These are phyloP conservation scores for Agrotis ipsilon DNA, from an alignment of 2,888 invertebrate genomes.

Conservation along the genomic window DNA sequence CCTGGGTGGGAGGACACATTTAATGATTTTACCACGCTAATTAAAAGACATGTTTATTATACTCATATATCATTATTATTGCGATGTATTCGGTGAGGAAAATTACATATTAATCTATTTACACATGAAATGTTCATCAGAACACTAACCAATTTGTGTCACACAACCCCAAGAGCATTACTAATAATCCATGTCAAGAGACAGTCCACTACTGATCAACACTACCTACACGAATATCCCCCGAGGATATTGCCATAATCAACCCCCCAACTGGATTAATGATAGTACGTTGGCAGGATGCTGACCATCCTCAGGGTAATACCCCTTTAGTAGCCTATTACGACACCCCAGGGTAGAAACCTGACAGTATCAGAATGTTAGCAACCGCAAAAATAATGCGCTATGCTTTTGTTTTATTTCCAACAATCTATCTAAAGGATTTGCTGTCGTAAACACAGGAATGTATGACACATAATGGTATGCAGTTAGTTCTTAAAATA, in stretches of 20 bases:
- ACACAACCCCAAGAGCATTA: conserved; percentile 26
- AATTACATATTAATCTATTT: conserved; percentile 2
- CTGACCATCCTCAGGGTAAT: conserved; percentile 44
- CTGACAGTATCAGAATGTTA: conserved; percentile 34
- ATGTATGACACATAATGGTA: conserved; percentile 40
- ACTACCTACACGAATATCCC: conserved; percentile 20
- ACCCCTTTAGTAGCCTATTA: conserved; percentile 50
- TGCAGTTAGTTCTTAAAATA: conserved; percentile 39
- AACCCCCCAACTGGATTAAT: conserved; percentile 44
- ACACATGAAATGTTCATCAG: conserved; percentile 4
- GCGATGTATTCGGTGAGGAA: too few relatives aligned
- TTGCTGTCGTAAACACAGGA: conserved; percentile 16
- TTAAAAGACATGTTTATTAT: too few relatives aligned
- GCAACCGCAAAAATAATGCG: conserved; percentile 10
- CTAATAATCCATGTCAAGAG: conserved; percentile 44
- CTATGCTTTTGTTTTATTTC: conserved; percentile 38
- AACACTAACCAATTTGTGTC: conserved; percentile 5
- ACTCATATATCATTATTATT: too few relatives aligned
- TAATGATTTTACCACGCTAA: too few relatives aligned
- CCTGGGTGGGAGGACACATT: too few relatives aligned
- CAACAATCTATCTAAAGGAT: conserved; percentile 13
- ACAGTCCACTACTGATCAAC: conserved; percentile 21
- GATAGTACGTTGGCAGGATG: conserved; percentile 36
- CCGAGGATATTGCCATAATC: conserved; percentile 35
- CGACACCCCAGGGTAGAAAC: conserved; percentile 35